These are phyloP conservation scores for Hylyphantes graminicola DNA, from an alignment of 1,140 invertebrate genomes.

Conservation along the genomic window DNA sequence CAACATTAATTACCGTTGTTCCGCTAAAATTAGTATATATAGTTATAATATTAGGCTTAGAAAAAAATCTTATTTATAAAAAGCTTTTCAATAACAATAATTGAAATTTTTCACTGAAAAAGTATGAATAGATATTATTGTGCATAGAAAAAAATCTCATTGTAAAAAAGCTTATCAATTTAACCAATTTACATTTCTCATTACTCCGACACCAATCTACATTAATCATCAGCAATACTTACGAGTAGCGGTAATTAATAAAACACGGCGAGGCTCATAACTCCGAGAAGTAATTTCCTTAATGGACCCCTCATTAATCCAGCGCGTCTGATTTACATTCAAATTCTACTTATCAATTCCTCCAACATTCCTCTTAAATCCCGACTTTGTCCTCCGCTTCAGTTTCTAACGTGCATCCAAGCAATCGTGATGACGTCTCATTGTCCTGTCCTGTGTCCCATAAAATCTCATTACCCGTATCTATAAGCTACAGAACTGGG, in stretches of 20 bases:
- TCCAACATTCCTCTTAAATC: constrained; percentile 36
- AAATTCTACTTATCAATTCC: constrained; percentile 7
- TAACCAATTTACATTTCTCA: background rate
- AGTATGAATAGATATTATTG: too few relatives aligned
- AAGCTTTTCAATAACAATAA: background rate
- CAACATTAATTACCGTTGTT: too few relatives aligned
- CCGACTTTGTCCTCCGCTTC: constrained; percentile 14
- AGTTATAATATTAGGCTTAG: too few relatives aligned
- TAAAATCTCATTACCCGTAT: constrained; percentile 50
- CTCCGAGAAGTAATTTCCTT: constrained; percentile 17
- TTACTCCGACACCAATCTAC: background rate
- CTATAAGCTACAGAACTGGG: constrained; percentile 39
- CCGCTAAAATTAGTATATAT: too few relatives aligned
- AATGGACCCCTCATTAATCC: constrained; percentile 18
- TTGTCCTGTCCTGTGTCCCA: constrained; percentile 33
- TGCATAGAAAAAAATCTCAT: too few relatives aligned
- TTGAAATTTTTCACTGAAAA: too few relatives aligned
- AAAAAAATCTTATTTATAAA: too few relatives aligned
- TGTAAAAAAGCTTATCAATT: background rate
- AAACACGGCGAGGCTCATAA: constrained; percentile 3
- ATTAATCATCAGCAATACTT: too few relatives aligned
- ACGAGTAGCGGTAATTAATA: background rate
- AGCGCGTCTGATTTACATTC: background rate
- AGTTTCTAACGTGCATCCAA: constrained; percentile 11
- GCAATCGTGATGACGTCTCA: constrained; percentile 31